Conservation (phyloP, 1,140 invertebrate species). For the Pollicipes pollicipes region DNA sequence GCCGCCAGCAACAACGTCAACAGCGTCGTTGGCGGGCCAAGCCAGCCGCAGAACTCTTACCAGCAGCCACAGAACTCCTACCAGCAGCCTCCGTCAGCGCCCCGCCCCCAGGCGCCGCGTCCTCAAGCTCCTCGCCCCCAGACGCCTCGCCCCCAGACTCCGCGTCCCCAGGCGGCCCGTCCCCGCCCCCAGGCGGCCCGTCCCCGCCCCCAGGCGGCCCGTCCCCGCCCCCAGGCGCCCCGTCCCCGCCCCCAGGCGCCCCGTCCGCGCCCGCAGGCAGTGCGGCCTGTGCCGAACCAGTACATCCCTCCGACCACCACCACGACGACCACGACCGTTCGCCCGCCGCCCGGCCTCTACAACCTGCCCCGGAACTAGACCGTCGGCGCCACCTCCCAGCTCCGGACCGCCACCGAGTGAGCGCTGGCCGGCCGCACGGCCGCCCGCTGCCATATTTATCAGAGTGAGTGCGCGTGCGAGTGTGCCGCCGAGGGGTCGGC, state of each 20-base stretch:
- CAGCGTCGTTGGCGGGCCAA: background rate
- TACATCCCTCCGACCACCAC: background rate
- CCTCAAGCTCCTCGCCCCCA: background rate
- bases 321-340: background rate
- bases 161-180: background rate
- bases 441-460: background rate
- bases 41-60: background rate
- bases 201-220: constrained; percentile 6
- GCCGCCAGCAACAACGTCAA: constrained; percentile 5
- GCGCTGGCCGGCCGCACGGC: too few relatives aligned
- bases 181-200: constrained; percentile 4
- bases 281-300: background rate
- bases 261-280: background rate
- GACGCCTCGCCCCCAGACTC: background rate
- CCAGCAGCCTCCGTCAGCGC: background rate
- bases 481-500: too few relatives aligned
- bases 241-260: background rate
- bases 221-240: background rate
- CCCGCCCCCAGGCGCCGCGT: background rate
- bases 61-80: constrained; percentile 4
- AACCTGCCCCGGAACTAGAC: background rate
- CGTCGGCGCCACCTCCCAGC: too few relatives aligned
- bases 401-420: too few relatives aligned
- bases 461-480: background rate
- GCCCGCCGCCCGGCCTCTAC: background rate